These are phyloP conservation scores for Leptodactylus fallax DNA, from an alignment of 2,797 vertebrate species.

Conservation along the genomic window DNA sequence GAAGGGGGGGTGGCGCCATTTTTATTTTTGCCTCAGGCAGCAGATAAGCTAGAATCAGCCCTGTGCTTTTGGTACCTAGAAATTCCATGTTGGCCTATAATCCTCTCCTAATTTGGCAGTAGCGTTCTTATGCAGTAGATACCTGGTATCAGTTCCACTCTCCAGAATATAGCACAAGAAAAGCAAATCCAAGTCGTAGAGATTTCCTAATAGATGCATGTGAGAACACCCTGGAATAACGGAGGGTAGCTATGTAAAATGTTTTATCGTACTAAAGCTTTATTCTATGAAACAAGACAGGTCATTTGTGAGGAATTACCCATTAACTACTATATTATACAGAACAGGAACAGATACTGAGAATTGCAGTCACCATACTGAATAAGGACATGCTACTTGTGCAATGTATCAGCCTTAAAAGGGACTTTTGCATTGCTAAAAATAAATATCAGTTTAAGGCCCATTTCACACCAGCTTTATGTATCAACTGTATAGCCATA, in stretches of 20 bases:
- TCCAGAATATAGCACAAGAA: too few species aligned
- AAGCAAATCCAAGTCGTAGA: too few species aligned
- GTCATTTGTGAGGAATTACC: not conserved
- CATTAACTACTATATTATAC: not conserved
- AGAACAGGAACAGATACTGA: conserved; percentile 22
- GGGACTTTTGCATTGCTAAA: not conserved
- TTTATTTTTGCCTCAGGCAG: too few species aligned
- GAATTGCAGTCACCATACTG: not conserved
- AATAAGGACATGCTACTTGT: not conserved
- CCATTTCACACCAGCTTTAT: not conserved
- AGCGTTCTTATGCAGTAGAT: too few species aligned
- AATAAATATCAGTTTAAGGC: not conserved
- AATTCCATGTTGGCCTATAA: too few species aligned
- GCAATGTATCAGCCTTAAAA: not conserved
- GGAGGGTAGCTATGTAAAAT: not conserved
- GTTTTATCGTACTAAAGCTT: not conserved
- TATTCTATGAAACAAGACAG: not conserved
- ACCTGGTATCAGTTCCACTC: too few species aligned
- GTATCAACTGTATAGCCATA: too few species aligned
- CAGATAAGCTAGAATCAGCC: too few species aligned
- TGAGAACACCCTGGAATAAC: not conserved
- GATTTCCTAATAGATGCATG: not conserved
- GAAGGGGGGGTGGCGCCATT: too few species aligned
- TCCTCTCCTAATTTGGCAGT: too few species aligned
- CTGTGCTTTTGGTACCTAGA: too few species aligned